Percentiles rank a stretch among this genome's conserved stretches.
These are phyloP conservation scores for Ooceraea biroi DNA, from an alignment of 1,140 invertebrate genomes.

Conservation along the genomic window DNA sequence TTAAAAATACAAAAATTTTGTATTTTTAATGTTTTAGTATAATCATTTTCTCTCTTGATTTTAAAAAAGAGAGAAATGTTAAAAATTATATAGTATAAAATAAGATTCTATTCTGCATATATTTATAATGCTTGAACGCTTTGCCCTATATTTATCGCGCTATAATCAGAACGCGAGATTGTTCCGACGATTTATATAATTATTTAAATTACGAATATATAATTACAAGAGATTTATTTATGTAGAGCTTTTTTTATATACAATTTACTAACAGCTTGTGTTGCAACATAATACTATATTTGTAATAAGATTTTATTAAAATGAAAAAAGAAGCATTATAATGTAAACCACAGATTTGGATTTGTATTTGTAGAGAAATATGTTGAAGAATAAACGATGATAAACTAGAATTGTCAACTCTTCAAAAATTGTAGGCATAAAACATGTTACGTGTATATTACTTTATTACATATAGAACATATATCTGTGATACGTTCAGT, in stretches of 20 bases:
- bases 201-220: conserved; percentile 40
- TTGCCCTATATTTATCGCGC: neutral
- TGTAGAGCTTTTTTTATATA: conserved; percentile 25
- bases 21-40: neutral
- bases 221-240: conserved; percentile 29
- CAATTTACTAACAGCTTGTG: conserved; percentile 52
- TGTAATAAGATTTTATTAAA: conserved; percentile 40
- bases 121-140: neutral
- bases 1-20: conserved; percentile 19
- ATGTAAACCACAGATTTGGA: conserved; percentile 41
- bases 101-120: conserved; percentile 8
- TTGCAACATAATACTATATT: conserved; percentile 36
- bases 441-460: neutral
- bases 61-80: conserved; percentile 7
- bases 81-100: neutral
- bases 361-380: conserved; percentile 62
- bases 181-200: conserved; percentile 10
- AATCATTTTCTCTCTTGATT: neutral
- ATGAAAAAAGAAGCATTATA: conserved; percentile 25
- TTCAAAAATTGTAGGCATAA: conserved; percentile 9
- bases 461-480: neutral
- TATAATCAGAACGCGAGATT: neutral
- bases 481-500: conserved; percentile 11
- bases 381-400: conserved; percentile 62
- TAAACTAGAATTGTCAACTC: conserved; percentile 34